These are phyloP conservation scores for Hoplodrina blanda DNA, from an alignment of 2,888 invertebrate species.

Conservation along the genomic window DNA sequence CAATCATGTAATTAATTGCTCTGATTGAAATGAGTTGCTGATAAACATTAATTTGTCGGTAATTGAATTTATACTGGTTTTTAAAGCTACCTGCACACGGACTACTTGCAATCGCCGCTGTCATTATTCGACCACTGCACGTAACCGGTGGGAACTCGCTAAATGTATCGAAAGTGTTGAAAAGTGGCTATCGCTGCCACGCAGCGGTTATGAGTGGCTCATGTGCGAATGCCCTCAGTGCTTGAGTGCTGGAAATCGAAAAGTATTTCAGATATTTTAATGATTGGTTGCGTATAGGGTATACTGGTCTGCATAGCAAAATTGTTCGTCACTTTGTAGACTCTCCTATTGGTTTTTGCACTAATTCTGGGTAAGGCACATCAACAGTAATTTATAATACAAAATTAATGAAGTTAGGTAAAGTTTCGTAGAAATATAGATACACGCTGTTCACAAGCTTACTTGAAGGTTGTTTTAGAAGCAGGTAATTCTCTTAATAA, in stretches of 20 bases:
- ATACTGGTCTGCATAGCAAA: neutral
- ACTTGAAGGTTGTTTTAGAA: conserved; percentile 24
- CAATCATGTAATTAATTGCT: conserved; percentile 63
- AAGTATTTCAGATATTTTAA: conserved; percentile 33
- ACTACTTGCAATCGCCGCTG: neutral
- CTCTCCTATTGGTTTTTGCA: neutral
- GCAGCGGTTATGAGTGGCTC: neutral
- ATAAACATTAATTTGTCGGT: conserved; percentile 64
- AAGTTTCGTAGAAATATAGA: conserved; percentile 10
- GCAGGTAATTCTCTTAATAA: conserved; percentile 30
- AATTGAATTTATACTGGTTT: conserved; percentile 64
- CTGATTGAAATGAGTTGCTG: conserved; percentile 57
- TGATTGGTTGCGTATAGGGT: conserved; percentile 21
- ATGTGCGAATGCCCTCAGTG: neutral
- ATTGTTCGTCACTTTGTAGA: too few relatives aligned
- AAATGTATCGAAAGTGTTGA: neutral
- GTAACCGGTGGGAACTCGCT: neutral
- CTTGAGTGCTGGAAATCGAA: conserved; percentile 29
- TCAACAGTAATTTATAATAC: conserved; percentile 6
- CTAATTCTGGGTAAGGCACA: neutral
- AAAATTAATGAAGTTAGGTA: conserved; percentile 8
- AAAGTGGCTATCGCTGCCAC: neutral
- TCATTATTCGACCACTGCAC: neutral
- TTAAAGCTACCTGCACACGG: conserved; percentile 8
- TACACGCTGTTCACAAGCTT: conserved; percentile 26